Base-by-base conservation (phyloP, 2,888 invertebrate genomes). In the Nymphalis c-album region DNA sequence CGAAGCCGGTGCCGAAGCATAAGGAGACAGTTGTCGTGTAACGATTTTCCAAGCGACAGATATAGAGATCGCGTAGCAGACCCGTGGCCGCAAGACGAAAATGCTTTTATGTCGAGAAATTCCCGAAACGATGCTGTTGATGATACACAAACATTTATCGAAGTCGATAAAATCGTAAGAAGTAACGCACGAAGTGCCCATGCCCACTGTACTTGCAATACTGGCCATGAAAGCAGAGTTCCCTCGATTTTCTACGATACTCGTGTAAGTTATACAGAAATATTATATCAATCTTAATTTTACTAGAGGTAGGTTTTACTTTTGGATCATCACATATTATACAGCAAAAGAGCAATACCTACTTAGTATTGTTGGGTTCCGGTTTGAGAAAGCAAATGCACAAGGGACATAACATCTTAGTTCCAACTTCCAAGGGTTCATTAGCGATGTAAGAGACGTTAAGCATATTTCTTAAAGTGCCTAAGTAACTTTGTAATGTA, bases 11-110 rank as follows among this genome's bases (percentile, higher is more conserved):
- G 91, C 84, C 85, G 86, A 74, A 87, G 87, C 79, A 90, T 92
- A 77, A 86, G 85, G 75, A 85, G 92, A 73, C 92, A 92, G 80
- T 85, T 92, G 89, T 93, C 93, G 64, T 92, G 88, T 79, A 92
- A 90, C 77, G 92, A 93, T 77, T 91, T 93, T 81, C 88, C 90
- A 69, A 90, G 84, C 75, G 92, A 92, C 73, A 81, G 91, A 69
- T 87, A 79, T 76, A 81, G 87, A 73, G 90, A 90, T 74, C 84
- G 88, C 78, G 77, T 81, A 75, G 75, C 84, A 69, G 90, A 87
- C 74, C 77, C 82, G 60, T 88, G 90, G 91, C 76, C 81, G 68
- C 82, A 86, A 66, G 87, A 87, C 64, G 88, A 86, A 74, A 82
- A 80, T 71, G 80, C 84, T 70, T 81, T 81, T 74, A 84, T 85